Conservation (phyloP, 2,113 vertebrate genomes). For the Limnothrissa miodon region DNA sequence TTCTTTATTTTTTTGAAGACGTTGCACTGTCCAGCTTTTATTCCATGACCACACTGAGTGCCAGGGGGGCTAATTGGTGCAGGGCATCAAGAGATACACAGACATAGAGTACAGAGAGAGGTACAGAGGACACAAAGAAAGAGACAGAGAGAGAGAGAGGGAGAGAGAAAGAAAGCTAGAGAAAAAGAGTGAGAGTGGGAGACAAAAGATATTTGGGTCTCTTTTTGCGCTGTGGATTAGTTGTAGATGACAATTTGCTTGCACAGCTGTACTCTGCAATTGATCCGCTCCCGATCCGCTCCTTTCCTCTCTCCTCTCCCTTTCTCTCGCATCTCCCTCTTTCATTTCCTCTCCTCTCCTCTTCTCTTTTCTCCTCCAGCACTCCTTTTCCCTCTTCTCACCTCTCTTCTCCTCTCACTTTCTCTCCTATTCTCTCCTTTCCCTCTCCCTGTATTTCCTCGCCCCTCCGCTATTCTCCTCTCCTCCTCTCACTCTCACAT, state of each 20-base stretch:
- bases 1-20: background rate
- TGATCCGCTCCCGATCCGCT: background rate
- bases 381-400: background rate
- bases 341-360: background rate
- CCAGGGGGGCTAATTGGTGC: background rate
- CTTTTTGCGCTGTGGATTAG: background rate
- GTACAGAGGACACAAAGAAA: too few species aligned
- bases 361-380: background rate
- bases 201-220: background rate
- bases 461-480: background rate
- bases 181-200: background rate
- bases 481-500: constrained; percentile 12
- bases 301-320: too few species aligned
- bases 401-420: too few species aligned
- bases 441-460: too few species aligned
- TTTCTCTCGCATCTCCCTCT: too few species aligned
- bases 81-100: background rate
- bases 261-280: constrained; percentile 8
- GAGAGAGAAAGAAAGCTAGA: background rate
- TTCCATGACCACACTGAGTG: background rate
- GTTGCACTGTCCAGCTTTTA: background rate
- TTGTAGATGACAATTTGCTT: constrained; percentile 5
- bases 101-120: background rate
- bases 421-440: background rate
- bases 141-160: too few species aligned